These are phyloP conservation scores for Myotis lucifugus DNA, from an alignment of 2,113 vertebrate species.

Conservation along the genomic window DNA sequence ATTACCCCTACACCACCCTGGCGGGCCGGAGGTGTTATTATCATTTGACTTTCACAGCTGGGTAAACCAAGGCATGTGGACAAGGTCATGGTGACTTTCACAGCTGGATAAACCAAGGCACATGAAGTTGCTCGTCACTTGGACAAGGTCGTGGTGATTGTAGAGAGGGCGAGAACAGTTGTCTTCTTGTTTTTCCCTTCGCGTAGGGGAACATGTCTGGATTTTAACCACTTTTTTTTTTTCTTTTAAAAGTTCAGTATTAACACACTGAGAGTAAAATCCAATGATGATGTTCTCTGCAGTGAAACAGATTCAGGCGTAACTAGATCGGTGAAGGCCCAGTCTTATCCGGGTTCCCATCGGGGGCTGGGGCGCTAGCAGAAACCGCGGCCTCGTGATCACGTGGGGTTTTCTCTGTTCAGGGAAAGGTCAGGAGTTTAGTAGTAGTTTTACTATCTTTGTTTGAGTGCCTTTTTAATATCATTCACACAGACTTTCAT, in stretches of 20 bases:
- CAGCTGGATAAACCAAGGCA: not conserved
- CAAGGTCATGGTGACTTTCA: conserved; percentile 50
- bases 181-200: too few species aligned
- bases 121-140: too few species aligned
- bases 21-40: conserved; percentile 59
- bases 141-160: too few species aligned
- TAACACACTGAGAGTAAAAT: not conserved
- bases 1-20: conserved; percentile 48
- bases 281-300: not conserved
- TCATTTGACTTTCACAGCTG: conserved; percentile 54
- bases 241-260: not conserved
- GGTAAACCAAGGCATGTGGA: conserved; percentile 26
- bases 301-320: not conserved
- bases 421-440: not conserved
- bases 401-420: not conserved
- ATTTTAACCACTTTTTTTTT: not conserved
- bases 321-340: fast-evolving
- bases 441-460: not conserved
- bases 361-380: fast-evolving
- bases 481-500: not conserved
- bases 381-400: not conserved
- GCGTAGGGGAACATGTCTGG: not conserved
- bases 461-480: not conserved
- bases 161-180: too few species aligned
- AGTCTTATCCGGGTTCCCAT: not conserved